Conservation (phyloP, 2,797 vertebrate species). For the Lagorchestes hirsutus region DNA sequence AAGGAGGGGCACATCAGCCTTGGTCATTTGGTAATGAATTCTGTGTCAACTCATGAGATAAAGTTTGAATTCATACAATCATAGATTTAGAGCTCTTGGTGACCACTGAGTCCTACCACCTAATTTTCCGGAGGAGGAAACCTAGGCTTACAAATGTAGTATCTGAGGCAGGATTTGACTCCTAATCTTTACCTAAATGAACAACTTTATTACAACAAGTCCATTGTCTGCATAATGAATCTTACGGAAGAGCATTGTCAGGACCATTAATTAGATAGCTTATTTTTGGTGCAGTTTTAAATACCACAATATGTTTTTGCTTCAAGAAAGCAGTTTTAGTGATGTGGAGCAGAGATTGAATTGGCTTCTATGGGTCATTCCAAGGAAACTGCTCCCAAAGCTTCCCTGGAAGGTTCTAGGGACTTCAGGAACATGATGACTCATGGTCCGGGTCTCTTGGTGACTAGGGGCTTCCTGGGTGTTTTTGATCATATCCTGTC, state of each 20-base stretch:
- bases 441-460: background rate
- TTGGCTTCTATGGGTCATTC: background rate
- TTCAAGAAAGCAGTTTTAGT: background rate
- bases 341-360: background rate
- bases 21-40: background rate
- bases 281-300: background rate
- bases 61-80: background rate
- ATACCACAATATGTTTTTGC: background rate
- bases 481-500: background rate
- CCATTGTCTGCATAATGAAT: background rate
- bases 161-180: background rate
- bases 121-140: background rate
- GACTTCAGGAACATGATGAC: background rate
- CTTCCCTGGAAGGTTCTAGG: background rate
- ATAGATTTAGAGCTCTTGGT: background rate
- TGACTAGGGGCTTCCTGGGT: background rate
- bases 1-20: background rate
- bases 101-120: background rate
- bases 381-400: background rate
- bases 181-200: background rate
- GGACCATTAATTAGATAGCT: background rate
- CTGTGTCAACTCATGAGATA: background rate
- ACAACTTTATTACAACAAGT: background rate
- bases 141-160: background rate
- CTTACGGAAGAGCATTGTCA: background rate